Evolutionary conservation across 2,888 invertebrate genomes (phyloP).

Genomic region (Rhagonycha lutea): DNA sequence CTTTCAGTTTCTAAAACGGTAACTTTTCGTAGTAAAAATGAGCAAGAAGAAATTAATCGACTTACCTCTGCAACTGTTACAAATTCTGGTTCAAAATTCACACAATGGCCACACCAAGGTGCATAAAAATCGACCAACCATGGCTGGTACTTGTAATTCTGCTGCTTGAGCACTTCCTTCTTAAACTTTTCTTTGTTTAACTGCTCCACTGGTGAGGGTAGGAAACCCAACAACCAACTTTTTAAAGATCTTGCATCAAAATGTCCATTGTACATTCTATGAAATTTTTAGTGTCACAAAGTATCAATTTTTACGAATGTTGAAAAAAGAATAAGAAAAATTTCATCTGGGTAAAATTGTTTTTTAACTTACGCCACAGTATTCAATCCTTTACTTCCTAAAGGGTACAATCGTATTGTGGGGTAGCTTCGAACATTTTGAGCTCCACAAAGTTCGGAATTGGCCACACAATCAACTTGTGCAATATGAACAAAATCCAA

Average conservation of each 20-base stretch:
- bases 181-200: constrained; percentile 55
- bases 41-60: constrained; percentile 21
- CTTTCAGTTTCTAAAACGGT: constrained; percentile 56
- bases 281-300: constrained; percentile 24
- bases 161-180: constrained; percentile 57
- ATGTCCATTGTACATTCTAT: constrained; percentile 63
- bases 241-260: constrained; percentile 65
- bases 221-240: constrained; percentile 65
- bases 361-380: constrained; percentile 57
- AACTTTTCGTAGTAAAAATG: constrained; percentile 15
- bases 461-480: constrained; percentile 68
- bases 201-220: constrained; percentile 62
- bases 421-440: constrained; percentile 70
- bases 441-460: constrained; percentile 60
- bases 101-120: constrained; percentile 70
- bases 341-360: too few relatives aligned
- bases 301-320: too few relatives aligned
- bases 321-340: neutral
- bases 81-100: constrained; percentile 70
- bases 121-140: constrained; percentile 72
- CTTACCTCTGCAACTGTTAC: constrained; percentile 65
- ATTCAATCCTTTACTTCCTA: constrained; percentile 57
- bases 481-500: constrained; percentile 62
- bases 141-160: constrained; percentile 47
- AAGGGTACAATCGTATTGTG: constrained; percentile 69